These are phyloP conservation scores for Boloria selene DNA, from an alignment of 2,888 invertebrate species.

Conservation along the genomic window DNA sequence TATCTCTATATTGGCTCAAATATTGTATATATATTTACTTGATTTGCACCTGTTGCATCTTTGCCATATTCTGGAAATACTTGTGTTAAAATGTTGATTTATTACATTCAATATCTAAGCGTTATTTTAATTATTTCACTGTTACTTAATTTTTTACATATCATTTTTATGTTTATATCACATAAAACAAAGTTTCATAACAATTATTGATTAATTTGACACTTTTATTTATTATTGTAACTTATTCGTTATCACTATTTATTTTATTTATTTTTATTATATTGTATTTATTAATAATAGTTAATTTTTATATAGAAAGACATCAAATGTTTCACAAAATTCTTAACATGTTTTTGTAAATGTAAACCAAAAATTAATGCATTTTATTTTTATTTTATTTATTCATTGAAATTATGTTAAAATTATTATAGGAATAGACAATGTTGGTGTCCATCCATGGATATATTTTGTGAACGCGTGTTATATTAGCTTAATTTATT, in stretches of 20 bases:
- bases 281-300: background rate
- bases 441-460: background rate
- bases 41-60: too few species aligned
- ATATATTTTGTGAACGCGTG: background rate
- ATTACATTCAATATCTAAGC: too few species aligned
- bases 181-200: too few species aligned
- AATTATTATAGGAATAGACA: conserved; percentile 2
- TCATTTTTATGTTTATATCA: conserved; percentile 6
- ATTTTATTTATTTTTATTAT: background rate
- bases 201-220: background rate
- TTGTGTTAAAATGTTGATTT: too few species aligned
- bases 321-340: background rate
- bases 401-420: background rate
- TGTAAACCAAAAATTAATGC: background rate
- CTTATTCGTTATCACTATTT: background rate
- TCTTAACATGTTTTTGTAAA: background rate
- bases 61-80: too few species aligned
- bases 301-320: background rate
- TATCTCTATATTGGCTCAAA: too few species aligned
- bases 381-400: background rate
- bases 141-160: conserved; percentile 1
- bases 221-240: background rate
- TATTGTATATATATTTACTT: too few species aligned
- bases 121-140: background rate
- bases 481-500: conserved; percentile 19